Conservation (phyloP, 2,888 invertebrate genomes). For the Lysandra bellargus region DNA sequence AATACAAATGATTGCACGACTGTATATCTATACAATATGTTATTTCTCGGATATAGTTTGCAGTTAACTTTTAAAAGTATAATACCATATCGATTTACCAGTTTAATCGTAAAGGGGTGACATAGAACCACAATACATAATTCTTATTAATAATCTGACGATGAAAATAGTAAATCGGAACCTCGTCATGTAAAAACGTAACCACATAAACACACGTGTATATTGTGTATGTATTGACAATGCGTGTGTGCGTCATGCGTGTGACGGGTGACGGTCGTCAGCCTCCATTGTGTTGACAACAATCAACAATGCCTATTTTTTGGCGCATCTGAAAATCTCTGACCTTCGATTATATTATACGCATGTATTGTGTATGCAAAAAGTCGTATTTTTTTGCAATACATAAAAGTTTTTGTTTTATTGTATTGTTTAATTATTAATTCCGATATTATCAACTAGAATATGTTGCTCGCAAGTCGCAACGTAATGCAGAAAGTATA, state of each 20-base stretch:
- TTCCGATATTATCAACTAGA: too few species aligned
- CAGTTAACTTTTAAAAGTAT: too few species aligned
- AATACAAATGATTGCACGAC: background rate
- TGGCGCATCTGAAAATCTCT: conserved; percentile 1
- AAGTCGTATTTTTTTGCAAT: background rate
- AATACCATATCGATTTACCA: too few species aligned
- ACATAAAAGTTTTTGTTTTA: background rate
- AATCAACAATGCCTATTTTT: conserved; percentile 8
- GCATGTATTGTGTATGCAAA: background rate
- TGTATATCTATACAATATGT: too few species aligned
- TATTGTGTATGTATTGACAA: background rate
- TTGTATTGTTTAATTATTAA: background rate
- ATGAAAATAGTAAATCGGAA: too few species aligned
- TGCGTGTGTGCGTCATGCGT: background rate
- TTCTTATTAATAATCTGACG: too few species aligned
- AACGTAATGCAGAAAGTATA: too few species aligned
- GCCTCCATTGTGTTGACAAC: background rate
- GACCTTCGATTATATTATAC: background rate
- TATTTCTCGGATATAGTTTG: too few species aligned
- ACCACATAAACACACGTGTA: background rate
- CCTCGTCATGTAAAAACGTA: background rate
- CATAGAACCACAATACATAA: too few species aligned
- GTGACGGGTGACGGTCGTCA: background rate
- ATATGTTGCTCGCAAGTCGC: too few species aligned
- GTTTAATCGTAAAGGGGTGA: too few species aligned